These are phyloP conservation scores for Zapus hudsonius DNA, from an alignment of 2,113 vertebrate species.

Conservation along the genomic window DNA sequence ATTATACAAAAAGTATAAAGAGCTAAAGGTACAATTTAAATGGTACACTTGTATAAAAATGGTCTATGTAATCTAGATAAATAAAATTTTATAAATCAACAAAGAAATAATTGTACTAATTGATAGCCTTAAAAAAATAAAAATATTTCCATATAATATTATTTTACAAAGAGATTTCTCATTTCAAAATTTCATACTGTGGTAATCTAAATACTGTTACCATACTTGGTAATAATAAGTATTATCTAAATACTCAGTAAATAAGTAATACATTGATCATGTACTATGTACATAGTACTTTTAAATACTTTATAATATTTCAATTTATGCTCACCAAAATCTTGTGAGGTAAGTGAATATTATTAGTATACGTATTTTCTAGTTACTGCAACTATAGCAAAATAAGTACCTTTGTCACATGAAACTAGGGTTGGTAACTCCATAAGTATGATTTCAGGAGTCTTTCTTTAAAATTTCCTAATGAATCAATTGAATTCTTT, in stretches of 20 bases:
- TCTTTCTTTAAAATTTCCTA: slow-evolving; percentile 26
- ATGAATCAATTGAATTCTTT: not conserved
- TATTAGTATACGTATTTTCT: not conserved
- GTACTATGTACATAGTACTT: not conserved
- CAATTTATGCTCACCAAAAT: not conserved
- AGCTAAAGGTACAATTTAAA: not conserved
- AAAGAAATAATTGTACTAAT: not conserved
- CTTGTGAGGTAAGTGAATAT: not conserved
- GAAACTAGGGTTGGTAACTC: not conserved
- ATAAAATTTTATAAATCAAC: not conserved
- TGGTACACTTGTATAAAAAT: not conserved
- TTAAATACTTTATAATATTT: not conserved
- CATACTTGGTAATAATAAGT: slow-evolving; percentile 22
- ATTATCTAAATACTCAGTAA: too few relatives aligned
- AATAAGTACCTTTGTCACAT: not conserved
- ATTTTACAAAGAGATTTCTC: not conserved
- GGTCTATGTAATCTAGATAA: too few relatives aligned
- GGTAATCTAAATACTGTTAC: slow-evolving; percentile 5
- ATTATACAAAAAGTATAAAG: not conserved
- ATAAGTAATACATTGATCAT: not conserved
- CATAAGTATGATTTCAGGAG: not conserved
- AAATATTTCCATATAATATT: not conserved
- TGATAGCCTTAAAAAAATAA: not conserved
- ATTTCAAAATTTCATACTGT: not conserved
- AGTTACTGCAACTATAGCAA: not conserved